Percentiles rank a stretch among this genome's conserved stretches.
Conservation (phyloP, 2,113 vertebrate genomes). For the Phycodurus eques region DNA sequence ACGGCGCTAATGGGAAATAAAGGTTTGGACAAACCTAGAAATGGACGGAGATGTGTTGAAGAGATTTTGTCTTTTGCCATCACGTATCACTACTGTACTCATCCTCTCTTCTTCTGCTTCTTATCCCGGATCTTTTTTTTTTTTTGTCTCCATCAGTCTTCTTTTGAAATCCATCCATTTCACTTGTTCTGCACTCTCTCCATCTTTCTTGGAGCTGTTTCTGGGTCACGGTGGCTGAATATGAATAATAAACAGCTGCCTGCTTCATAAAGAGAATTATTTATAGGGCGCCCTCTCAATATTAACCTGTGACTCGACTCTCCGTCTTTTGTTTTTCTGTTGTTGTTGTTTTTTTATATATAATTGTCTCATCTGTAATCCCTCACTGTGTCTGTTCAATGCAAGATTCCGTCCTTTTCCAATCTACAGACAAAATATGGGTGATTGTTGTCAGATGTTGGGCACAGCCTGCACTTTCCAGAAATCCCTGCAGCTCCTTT, state of each 20-base stretch:
- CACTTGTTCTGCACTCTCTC: neutral
- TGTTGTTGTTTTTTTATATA: neutral
- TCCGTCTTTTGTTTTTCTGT: constrained; percentile 4
- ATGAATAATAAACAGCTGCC: constrained; percentile 76
- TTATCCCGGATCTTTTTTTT: neutral
- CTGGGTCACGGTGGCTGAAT: constrained; percentile 68
- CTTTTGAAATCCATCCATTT: neutral
- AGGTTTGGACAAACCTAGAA: neutral
- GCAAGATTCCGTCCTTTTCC: neutral
- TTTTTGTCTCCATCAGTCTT: neutral
- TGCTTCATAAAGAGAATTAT: constrained; percentile 67
- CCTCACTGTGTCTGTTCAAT: neutral
- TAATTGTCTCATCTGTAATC: constrained; percentile 13
- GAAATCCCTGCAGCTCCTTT: too few species aligned
- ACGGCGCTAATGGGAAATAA: neutral
- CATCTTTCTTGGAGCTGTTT: constrained; percentile 46
- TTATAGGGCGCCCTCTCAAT: constrained; percentile 54
- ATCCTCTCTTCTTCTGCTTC: neutral
- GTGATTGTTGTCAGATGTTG: too few species aligned
- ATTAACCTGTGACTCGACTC: constrained; percentile 1
- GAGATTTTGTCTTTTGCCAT: constrained; percentile 7
- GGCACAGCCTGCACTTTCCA: too few species aligned
- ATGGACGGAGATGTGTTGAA: neutral
- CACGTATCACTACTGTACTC: constrained; percentile 2
- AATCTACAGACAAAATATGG: too few species aligned